Evolutionary conservation across 1,140 invertebrate species (phyloP), one percentile per base, ranked within the genome.

Genomic region (Hermatobates lingyangjiaoensis): DNA sequence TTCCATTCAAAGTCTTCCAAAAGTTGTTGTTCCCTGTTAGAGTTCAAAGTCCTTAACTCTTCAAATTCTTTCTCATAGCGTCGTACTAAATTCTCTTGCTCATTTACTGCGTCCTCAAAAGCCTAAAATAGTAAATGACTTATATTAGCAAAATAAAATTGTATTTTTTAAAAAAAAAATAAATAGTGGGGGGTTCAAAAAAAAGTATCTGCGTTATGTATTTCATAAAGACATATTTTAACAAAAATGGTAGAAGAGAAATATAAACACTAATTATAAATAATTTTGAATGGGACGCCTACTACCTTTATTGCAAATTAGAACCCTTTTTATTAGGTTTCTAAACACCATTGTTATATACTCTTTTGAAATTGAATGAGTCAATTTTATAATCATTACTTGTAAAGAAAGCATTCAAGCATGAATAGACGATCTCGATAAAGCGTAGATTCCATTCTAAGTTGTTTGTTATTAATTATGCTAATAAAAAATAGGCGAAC

Each of bases 1-100:
- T 80, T 77, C 75, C 77, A 79, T 63, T 80, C 78, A 55, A 77
- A 79, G 61, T 80, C 78, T 48, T 77, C 73, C 59, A 80, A 63
- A 20, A 79, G 61, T 56, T 74, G 70, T 50, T 77, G 74, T 60
- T 80, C 76, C 51, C 75, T 68, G 21, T 73, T 63, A 54, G 67
- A 65, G 57, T 68, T 71, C 4, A 71, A 66, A 2, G 72, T 75
- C 50, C 73, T 64, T 25, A 78, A 60, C 56, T 72, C 70, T 61
- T 77, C 73, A 52, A 78, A 75, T 50, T 80, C 77, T 55, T 69
- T 66, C 56, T 77, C 72, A 69, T 74, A 78, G 57, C 71, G 74
- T 39, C 66, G 62, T 56, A 76, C 70, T 7, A 75, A 66, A 57
- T 70, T 66, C 55, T 70, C 64, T 52, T 74, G 72, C 58, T 77